phyloP scores from a whole-genome alignment of 1,140 invertebrate species.

The Eupeodes corollae region DNA sequence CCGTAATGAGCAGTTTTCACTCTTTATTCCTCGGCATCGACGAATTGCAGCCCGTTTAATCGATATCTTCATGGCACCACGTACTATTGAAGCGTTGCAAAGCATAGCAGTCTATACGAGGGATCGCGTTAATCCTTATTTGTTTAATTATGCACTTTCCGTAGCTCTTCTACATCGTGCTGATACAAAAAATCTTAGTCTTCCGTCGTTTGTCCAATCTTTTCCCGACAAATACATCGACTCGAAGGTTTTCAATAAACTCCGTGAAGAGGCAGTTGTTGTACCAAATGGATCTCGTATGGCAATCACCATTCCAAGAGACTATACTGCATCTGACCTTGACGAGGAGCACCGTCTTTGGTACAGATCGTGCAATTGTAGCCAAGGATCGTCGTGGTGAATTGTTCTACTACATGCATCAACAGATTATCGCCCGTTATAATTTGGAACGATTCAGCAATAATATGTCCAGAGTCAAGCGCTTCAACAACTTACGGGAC shows the following conservation, averaged over 20 bases:
- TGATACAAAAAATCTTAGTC: constrained; percentile 57
- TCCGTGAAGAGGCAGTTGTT: constrained; percentile 55
- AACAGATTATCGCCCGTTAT: constrained; percentile 55
- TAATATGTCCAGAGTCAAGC: constrained; percentile 43
- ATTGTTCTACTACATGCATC: constrained; percentile 69
- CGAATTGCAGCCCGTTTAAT: constrained; percentile 55
- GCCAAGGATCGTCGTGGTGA: constrained; percentile 60
- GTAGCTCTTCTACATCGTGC: constrained; percentile 62
- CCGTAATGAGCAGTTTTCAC: constrained; percentile 58
- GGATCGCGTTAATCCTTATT: constrained; percentile 60
- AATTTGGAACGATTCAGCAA: constrained; percentile 58
- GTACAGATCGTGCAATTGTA: constrained; percentile 50
- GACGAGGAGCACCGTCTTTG: constrained; percentile 58
- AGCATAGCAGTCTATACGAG: constrained; percentile 59
- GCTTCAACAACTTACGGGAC: constrained; percentile 48
- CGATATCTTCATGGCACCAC: constrained; percentile 60
- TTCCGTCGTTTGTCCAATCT: constrained; percentile 57
- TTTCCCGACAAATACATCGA: constrained; percentile 73
- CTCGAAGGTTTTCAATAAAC: constrained; percentile 52
- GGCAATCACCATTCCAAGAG: constrained; percentile 55
- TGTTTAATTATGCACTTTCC: constrained; percentile 66
- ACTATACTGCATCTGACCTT: constrained; percentile 60
- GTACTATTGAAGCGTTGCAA: constrained; percentile 55
- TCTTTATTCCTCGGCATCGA: constrained; percentile 62
- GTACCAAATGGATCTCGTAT: constrained; percentile 49